A percentile compares a stretch with the other conserved stretches of the same genome.
Evolutionary conservation across 2,888 invertebrate genomes (phyloP).

Genomic region (Teleiodes luculella): DNA sequence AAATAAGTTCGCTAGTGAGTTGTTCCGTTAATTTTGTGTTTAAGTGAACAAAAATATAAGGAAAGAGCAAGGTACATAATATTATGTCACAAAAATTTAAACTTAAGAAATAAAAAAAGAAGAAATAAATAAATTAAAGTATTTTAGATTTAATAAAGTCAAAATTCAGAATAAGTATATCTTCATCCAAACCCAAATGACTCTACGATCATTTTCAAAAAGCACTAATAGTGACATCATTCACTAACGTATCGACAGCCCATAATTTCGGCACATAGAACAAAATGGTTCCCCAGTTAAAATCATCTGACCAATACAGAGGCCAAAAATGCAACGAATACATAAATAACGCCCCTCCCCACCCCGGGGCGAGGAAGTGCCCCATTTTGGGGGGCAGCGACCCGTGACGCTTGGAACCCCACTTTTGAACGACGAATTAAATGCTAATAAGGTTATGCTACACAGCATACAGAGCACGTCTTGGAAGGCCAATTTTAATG

Average conservation of each 20-base stretch:
- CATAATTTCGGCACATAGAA: constrained; percentile 3
- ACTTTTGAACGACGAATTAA: constrained; percentile 69
- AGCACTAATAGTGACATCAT: not conserved
- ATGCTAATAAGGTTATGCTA: constrained; percentile 68
- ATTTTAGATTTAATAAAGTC: no score
- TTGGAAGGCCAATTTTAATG: constrained; percentile 38
- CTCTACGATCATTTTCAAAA: no score
- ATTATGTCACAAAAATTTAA: no score
- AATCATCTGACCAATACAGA: constrained; percentile 48
- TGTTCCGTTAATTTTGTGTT: no score
- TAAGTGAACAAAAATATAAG: no score
- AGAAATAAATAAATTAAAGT: no score
- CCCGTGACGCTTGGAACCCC: constrained; percentile 66
- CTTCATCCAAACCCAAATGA: no score
- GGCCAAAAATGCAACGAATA: constrained; percentile 40
- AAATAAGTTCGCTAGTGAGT: no score
- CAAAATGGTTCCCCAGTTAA: constrained; percentile 37
- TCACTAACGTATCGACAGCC: not conserved
- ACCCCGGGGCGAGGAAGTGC: constrained; percentile 68
- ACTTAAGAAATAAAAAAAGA: no score
- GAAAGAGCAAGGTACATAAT: no score
- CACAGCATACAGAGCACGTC: constrained; percentile 41
- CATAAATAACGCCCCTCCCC: constrained; percentile 49
- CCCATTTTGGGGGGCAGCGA: constrained; percentile 72
- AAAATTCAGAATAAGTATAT: no score